A percentile compares a stretch with the other conserved stretches of the same genome.
These are phyloP conservation scores for Lamprologus callipterus DNA, from an alignment of 2,113 vertebrate species.

Conservation along the genomic window DNA sequence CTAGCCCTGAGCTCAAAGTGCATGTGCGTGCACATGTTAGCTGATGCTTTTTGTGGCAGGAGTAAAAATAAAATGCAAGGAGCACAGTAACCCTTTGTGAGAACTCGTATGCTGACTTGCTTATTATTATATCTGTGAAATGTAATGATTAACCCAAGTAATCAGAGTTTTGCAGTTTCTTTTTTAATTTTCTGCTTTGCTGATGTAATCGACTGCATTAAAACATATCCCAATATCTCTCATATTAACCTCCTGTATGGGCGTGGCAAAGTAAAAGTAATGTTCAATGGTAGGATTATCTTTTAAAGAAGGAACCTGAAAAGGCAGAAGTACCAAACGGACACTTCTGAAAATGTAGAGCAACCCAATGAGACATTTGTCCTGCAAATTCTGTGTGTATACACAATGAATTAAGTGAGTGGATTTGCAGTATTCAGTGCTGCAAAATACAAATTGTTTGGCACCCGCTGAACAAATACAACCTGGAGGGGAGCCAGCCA, in stretches of 20 bases:
- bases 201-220: background rate
- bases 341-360: background rate
- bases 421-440: slow-evolving; percentile 30
- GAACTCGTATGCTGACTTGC: background rate
- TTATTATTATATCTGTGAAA: background rate
- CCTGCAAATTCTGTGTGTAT: background rate
- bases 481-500: slow-evolving; percentile 48
- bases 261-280: background rate
- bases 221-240: background rate
- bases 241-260: background rate
- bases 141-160: background rate
- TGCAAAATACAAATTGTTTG: slow-evolving; percentile 53
- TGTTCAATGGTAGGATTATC: background rate
- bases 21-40: background rate
- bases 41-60: slow-evolving; percentile 27
- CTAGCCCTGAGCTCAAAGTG: background rate
- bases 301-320: background rate
- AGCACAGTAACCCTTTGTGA: slow-evolving; percentile 19
- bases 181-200: background rate
- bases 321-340: background rate
- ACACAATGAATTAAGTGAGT: background rate
- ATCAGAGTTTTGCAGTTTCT: background rate
- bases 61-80: background rate
- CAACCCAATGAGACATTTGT: background rate
- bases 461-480: slow-evolving; percentile 40